Conservation (phyloP, 2,113 vertebrate species). For the Carettochelys insculpta region DNA sequence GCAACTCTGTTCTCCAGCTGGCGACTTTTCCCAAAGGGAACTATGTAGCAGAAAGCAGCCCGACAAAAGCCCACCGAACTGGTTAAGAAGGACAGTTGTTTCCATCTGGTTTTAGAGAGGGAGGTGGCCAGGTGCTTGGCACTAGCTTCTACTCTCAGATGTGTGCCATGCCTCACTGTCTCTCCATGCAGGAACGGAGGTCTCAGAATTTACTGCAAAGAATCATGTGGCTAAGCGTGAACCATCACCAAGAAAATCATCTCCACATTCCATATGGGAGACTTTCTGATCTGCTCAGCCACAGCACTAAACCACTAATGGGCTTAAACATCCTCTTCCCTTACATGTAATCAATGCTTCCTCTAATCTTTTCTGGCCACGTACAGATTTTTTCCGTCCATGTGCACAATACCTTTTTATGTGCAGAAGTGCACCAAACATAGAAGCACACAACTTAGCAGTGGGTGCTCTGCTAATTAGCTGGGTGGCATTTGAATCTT, state of each 20-base stretch:
- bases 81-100: fast-evolving
- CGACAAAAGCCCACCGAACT: background rate
- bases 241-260: background rate
- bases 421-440: no score
- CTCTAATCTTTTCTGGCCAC: no score
- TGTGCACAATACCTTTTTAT: no score
- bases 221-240: background rate
- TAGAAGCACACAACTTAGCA: no score
- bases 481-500: no score
- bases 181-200: no score
- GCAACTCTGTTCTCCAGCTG: background rate
- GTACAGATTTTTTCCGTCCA: no score
- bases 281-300: background rate
- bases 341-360: no score
- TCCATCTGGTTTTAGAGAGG: background rate
- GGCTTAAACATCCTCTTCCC: background rate
- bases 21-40: background rate
- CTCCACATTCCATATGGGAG: background rate
- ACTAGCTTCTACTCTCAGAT: background rate
- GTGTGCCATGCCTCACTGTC: background rate
- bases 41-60: fast-evolving
- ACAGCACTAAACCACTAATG: background rate
- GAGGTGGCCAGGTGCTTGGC: background rate
- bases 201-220: background rate
- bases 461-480: no score